Evolutionary conservation across 2,888 invertebrate genomes (phyloP).

Genomic region (Ormyrus rosae): DNA sequence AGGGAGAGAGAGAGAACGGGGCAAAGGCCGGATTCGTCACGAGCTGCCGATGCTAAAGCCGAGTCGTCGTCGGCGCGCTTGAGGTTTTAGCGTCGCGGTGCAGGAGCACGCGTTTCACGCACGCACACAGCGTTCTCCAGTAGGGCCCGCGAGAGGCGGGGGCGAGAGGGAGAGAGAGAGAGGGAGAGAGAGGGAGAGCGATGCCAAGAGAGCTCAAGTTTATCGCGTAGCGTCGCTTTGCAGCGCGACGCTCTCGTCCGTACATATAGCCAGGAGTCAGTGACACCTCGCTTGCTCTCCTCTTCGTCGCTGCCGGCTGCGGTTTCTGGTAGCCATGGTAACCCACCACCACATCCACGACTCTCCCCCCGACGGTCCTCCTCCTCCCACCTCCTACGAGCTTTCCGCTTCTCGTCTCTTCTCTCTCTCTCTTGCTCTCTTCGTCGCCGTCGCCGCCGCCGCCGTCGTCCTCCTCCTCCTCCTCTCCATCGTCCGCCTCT

Average conservation of each 20-base stretch:
- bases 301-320: conserved; percentile 57
- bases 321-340: conserved; percentile 74
- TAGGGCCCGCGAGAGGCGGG: background rate
- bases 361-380: conserved; percentile 55
- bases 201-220: conserved; percentile 39
- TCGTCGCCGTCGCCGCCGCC: conserved; percentile 47
- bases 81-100: conserved; percentile 30
- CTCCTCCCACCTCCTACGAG: conserved; percentile 48
- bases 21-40: conserved; percentile 62
- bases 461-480: conserved; percentile 53
- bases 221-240: conserved; percentile 40
- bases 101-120: conserved; percentile 18
- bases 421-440: conserved; percentile 54
- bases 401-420: conserved; percentile 54
- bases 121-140: conserved; percentile 29
- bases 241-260: conserved; percentile 44
- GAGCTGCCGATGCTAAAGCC: conserved; percentile 59
- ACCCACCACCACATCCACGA: conserved; percentile 62
- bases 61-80: conserved; percentile 45
- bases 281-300: conserved; percentile 71
- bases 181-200: conserved; percentile 33
- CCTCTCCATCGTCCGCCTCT: conserved; percentile 50
- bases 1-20: conserved; percentile 22
- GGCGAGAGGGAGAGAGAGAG: conserved; percentile 44
- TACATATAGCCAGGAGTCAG: conserved; percentile 70